A percentile compares a stretch with the other conserved stretches of the same genome.
Conservation (phyloP, 2,888 invertebrate genomes). For the Cephus sareptanus region DNA sequence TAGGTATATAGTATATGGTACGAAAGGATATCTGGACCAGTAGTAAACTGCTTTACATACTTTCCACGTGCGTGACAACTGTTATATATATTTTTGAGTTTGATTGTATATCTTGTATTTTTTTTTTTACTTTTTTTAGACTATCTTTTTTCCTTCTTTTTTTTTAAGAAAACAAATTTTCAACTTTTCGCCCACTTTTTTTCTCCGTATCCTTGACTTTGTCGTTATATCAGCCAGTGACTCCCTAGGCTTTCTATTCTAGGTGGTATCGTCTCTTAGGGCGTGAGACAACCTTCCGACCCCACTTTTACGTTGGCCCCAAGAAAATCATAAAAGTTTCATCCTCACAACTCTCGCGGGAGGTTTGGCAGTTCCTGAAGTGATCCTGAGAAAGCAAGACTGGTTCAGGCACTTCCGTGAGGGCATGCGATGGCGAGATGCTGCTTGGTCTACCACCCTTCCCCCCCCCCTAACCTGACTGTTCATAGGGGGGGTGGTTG, state of each 20-base stretch:
- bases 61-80: background rate
- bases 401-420: background rate
- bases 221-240: background rate
- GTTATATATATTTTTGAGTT: background rate
- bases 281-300: background rate
- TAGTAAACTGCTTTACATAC: background rate
- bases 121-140: background rate
- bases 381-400: background rate
- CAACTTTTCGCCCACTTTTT: background rate
- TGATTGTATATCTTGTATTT: background rate
- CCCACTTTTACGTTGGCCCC: conserved; percentile 24
- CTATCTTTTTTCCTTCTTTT: background rate
- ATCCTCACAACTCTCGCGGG: conserved; percentile 28
- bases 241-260: background rate
- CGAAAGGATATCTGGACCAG: background rate
- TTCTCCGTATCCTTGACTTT: background rate
- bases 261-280: background rate
- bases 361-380: background rate
- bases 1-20: background rate
- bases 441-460: conserved; percentile 15
- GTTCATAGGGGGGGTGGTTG: background rate
- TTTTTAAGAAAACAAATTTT: background rate
- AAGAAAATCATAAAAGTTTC: conserved; percentile 55
- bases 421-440: conserved; percentile 14
- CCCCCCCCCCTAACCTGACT: conserved; percentile 12